These are phyloP conservation scores for Thalassaphorura encarpata DNA, from an alignment of 1,140 invertebrate species.

Conservation along the genomic window DNA sequence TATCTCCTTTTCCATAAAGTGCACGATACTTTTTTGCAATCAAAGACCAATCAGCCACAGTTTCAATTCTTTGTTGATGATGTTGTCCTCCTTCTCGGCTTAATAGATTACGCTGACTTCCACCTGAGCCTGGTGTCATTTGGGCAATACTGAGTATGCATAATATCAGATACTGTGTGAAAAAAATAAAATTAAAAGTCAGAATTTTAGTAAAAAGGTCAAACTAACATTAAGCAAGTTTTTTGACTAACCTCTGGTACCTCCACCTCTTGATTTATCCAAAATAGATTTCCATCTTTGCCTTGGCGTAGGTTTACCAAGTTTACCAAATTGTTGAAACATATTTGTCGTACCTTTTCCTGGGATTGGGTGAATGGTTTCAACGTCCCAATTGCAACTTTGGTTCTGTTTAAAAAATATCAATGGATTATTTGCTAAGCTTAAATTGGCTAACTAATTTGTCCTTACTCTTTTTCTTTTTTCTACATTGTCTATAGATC, in stretches of 20 bases:
- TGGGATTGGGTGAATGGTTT: no score
- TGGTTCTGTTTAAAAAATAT: no score
- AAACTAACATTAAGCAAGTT: neutral
- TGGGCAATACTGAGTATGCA: constrained; percentile 27
- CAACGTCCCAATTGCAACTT: no score
- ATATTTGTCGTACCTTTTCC: no score
- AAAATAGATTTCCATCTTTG: constrained; percentile 36
- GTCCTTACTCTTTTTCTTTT: constrained; percentile 47
- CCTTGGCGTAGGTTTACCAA: constrained; percentile 33
- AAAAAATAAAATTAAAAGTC: neutral
- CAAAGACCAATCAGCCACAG: constrained; percentile 79
- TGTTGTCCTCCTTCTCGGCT: constrained; percentile 68
- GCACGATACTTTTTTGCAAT: constrained; percentile 82
- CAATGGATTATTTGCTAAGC: no score
- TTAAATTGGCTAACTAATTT: no score
- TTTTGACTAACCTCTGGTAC: constrained; percentile 36
- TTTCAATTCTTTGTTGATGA: constrained; percentile 64
- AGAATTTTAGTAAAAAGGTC: no score
- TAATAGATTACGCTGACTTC: constrained; percentile 52
- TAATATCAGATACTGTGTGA: constrained; percentile 25
- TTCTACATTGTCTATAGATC: constrained; percentile 66
- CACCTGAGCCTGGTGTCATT: constrained; percentile 27
- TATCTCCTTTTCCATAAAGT: constrained; percentile 57
- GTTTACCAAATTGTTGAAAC: no score
- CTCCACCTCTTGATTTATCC: constrained; percentile 37